Conservation (phyloP, 2,113 vertebrate species). For the Psittacula cyanocephala region DNA sequence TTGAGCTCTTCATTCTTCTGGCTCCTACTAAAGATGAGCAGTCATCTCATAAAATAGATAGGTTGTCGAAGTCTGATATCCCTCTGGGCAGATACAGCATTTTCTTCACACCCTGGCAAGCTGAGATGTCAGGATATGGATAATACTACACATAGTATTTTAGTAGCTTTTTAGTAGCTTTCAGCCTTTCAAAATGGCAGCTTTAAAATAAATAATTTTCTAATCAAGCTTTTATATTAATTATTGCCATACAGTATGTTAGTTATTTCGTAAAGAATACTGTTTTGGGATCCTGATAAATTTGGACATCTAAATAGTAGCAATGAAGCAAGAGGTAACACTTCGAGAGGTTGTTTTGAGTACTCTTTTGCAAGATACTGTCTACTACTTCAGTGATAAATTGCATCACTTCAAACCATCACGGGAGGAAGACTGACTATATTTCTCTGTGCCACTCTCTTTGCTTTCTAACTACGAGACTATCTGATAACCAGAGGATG, state of each 20-base stretch:
- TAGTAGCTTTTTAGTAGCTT: background rate
- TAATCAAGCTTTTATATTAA: background rate
- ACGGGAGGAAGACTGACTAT: background rate
- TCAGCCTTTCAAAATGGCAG: background rate
- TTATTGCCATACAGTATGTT: background rate
- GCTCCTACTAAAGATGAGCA: background rate
- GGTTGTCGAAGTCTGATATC: background rate
- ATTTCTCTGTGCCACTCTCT: background rate
- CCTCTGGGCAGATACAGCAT: background rate
- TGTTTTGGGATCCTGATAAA: background rate
- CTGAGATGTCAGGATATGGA: background rate
- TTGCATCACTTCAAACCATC: background rate
- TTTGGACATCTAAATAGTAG: background rate
- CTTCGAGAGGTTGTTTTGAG: background rate
- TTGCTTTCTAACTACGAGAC: background rate
- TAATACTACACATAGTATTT: background rate
- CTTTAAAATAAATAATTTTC: background rate
- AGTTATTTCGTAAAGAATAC: background rate
- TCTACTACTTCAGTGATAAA: background rate
- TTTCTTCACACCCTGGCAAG: constrained; percentile 1
- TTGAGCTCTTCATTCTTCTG: background rate
- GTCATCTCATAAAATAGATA: background rate
- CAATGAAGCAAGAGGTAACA: background rate
- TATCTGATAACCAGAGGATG: background rate
- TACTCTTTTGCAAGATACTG: background rate